Evolutionary conservation across 2,888 invertebrate species (phyloP).

Genomic region (Philonicus albiceps): DNA sequence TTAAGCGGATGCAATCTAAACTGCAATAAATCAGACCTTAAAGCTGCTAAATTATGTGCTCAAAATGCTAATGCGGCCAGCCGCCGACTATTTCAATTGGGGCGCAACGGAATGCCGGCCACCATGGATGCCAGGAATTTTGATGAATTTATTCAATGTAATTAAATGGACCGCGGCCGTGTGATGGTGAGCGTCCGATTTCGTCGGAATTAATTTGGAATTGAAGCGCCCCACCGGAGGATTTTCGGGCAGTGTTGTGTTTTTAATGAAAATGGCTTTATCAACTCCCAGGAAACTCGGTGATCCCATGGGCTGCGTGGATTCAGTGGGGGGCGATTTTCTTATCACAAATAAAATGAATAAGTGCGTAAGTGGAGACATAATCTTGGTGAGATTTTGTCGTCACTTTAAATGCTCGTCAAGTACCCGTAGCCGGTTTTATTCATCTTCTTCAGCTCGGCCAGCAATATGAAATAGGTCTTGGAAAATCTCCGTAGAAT

Average conservation of each 20-base stretch:
- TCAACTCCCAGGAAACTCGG: not conserved
- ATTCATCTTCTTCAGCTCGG: not conserved
- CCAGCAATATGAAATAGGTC: not conserved
- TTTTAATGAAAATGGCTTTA: not conserved
- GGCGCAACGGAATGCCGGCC: not conserved
- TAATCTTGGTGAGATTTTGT: not conserved
- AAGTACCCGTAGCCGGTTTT: not conserved
- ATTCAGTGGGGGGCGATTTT: not conserved
- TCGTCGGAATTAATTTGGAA: not conserved
- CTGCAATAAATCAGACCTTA: conserved; percentile 2
- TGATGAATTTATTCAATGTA: conserved; percentile 10
- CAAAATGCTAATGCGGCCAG: not conserved
- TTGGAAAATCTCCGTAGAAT: not conserved
- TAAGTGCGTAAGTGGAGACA: not conserved
- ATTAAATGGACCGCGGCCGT: conserved; percentile 11
- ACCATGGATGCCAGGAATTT: not conserved
- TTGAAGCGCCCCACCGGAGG: not conserved
- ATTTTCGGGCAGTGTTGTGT: not conserved
- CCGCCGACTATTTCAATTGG: not conserved
- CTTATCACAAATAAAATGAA: not conserved
- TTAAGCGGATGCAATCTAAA: not conserved
- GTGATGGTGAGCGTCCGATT: not conserved
- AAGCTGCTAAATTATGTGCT: conserved; percentile 7
- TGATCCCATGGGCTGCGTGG: not conserved
- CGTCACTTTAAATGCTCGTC: not conserved